Conservation (phyloP, 1,140 invertebrate species). For the Drosophila suzukii region DNA sequence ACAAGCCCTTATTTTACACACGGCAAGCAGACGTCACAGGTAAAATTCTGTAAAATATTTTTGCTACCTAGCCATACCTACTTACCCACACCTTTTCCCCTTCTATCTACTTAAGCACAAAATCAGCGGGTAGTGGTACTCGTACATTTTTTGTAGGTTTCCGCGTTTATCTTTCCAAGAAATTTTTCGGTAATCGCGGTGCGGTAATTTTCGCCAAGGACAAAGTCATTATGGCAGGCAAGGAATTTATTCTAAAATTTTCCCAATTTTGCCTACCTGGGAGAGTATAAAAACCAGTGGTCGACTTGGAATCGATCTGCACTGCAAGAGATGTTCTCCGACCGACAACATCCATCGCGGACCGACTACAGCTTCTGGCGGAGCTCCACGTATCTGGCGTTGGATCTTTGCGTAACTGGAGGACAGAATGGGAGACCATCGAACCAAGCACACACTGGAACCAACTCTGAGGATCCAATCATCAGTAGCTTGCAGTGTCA, state of each 20-base stretch:
- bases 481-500: conserved; percentile 42
- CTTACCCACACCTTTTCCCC: conserved; percentile 11
- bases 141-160: not conserved
- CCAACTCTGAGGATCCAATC: not conserved
- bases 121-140: conserved; percentile 10
- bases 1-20: not conserved
- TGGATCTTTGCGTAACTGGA: not conserved
- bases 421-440: not conserved
- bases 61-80: conserved; percentile 7
- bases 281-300: conserved; percentile 52
- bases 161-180: conserved; percentile 40
- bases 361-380: conserved; percentile 6
- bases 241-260: not conserved
- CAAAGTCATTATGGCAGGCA: conserved; percentile 65
- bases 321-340: conserved; percentile 59
- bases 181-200: conserved; percentile 41
- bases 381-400: conserved; percentile 1
- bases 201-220: conserved; percentile 53
- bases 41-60: not conserved
- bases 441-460: not conserved
- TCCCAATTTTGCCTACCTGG: conserved; percentile 41
- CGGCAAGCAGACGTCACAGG: not conserved
- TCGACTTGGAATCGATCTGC: conserved; percentile 42
- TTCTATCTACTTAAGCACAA: conserved; percentile 3
- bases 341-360: conserved; percentile 38